A percentile compares a stretch with the other conserved stretches of the same genome.
Conservation (phyloP, 2,888 invertebrate genomes). For the Scaptomyza parva region DNA sequence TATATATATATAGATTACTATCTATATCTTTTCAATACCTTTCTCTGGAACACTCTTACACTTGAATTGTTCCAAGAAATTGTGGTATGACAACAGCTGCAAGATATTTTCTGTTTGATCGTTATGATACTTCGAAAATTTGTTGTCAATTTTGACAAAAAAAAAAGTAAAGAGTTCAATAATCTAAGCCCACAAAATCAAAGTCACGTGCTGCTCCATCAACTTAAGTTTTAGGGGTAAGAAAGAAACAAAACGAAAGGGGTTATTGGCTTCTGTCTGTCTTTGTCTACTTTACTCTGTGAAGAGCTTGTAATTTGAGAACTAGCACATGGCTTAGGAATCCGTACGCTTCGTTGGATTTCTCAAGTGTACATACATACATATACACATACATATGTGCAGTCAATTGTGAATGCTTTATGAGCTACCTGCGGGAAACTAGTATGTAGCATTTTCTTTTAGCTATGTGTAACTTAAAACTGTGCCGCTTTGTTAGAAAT, state of each 20-base stretch:
- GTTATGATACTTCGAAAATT: constrained; percentile 17
- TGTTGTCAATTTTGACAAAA: constrained; percentile 7
- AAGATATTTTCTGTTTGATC: constrained; percentile 23
- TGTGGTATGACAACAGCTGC: constrained; percentile 28
- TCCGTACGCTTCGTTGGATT: constrained; percentile 28
- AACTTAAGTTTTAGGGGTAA: constrained; percentile 18
- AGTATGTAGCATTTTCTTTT: constrained; percentile 6
- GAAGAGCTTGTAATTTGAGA: constrained; percentile 42
- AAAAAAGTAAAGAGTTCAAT: constrained; percentile 40
- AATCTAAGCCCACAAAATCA: constrained; percentile 46
- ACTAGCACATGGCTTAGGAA: constrained; percentile 53
- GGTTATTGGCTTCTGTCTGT: constrained; percentile 47
- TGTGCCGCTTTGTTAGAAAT: constrained; percentile 4
- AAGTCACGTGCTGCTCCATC: constrained; percentile 51
- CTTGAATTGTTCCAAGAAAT: constrained; percentile 48
- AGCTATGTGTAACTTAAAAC: constrained; percentile 35
- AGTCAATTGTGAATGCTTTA: constrained; percentile 20
- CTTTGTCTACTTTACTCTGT: constrained; percentile 3
- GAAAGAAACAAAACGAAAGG: constrained; percentile 16
- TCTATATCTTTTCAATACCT: neutral
- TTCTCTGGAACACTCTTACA: constrained; percentile 29
- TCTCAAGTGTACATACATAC: neutral
- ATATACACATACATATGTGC: constrained; percentile 1
- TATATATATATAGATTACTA: too few relatives aligned
- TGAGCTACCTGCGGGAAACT: constrained; percentile 36